Percentiles rank a stretch among this genome's conserved stretches.
Conservation (phyloP, 2,888 invertebrate species). For the Drosophila infuscata region DNA sequence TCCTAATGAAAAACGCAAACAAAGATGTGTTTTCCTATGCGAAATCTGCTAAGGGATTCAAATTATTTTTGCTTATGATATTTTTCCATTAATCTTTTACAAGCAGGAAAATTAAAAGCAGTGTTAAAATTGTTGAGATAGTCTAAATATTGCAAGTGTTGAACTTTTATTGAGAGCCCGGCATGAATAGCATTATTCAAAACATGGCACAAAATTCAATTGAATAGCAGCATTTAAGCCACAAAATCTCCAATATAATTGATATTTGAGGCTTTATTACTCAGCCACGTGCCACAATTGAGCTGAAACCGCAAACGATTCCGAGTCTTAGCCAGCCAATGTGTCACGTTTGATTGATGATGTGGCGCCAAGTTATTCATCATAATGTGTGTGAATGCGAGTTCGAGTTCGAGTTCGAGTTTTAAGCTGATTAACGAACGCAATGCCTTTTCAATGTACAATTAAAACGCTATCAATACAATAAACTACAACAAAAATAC, state of each 20-base stretch:
- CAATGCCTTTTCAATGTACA: conserved; percentile 20
- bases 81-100: neutral
- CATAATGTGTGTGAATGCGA: conserved; percentile 7
- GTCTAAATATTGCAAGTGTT: neutral
- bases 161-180: neutral
- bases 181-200: neutral
- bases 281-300: conserved; percentile 3
- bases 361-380: conserved; percentile 50
- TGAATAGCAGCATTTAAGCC: neutral
- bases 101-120: neutral
- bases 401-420: neutral
- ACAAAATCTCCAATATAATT: neutral
- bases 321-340: conserved; percentile 31
- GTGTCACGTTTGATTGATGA: conserved; percentile 56
- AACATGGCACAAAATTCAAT: neutral
- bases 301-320: conserved; percentile 9
- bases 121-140: neutral
- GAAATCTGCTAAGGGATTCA: neutral
- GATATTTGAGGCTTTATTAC: neutral
- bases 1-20: conserved; percentile 9
- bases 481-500: conserved; percentile 13
- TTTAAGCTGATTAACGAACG: conserved; percentile 62
- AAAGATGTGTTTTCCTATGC: conserved; percentile 4
- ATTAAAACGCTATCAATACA: conserved; percentile 50
- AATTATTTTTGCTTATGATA: neutral